Percentiles rank a stretch among this genome's conserved stretches.
Evolutionary conservation across 2,797 vertebrate species (phyloP).

Genomic region (Bryconaethiops microstoma): DNA sequence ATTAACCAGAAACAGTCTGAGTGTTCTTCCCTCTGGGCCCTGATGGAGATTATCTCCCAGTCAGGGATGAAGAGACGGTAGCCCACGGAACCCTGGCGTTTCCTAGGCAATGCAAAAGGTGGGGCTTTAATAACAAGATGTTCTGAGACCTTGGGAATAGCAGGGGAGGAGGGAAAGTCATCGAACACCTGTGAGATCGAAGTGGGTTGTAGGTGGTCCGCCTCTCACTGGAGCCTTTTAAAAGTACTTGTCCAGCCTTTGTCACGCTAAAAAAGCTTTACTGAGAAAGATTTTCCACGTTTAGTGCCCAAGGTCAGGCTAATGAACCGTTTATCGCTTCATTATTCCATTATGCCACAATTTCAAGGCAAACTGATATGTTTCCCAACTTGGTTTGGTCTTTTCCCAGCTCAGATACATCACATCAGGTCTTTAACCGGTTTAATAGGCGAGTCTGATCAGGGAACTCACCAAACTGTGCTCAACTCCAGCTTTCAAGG

Average conservation of each 20-base stretch:
- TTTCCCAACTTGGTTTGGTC: neutral
- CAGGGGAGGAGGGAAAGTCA: constrained; percentile 6
- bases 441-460: neutral
- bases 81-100: constrained; percentile 18
- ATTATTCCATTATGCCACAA: neutral
- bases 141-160: constrained; percentile 45
- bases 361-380: neutral
- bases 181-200: neutral
- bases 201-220: constrained; percentile 3
- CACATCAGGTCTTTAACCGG: too few relatives aligned
- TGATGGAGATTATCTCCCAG: constrained; percentile 55
- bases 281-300: neutral
- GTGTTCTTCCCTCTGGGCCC: constrained; percentile 33
- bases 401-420: neutral
- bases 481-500: neutral
- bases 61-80: constrained; percentile 17
- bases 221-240: neutral
- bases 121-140: constrained; percentile 42
- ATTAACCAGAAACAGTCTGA: constrained; percentile 48
- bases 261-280: neutral
- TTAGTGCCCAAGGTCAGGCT: neutral
- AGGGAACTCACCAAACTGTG: neutral
- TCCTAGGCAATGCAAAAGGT: constrained; percentile 35
- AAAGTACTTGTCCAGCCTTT: neutral
- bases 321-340: neutral